Base-by-base conservation (phyloP, 2,113 vertebrate genomes). In the Salvelinus sp. region DNA sequence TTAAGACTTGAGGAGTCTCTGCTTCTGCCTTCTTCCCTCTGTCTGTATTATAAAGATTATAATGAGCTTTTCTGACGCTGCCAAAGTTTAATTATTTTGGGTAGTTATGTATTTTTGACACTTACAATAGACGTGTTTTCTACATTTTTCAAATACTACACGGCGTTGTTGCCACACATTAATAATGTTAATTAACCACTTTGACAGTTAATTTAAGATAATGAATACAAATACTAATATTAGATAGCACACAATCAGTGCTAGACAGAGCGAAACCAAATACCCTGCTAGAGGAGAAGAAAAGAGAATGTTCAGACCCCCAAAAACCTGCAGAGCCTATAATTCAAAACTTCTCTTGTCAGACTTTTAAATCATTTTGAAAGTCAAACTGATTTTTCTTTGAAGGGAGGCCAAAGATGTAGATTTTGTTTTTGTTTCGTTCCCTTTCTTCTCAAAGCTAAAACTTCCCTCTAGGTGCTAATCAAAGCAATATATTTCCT, bases 171-270 rank as follows among this genome's bases (percentile, higher is more conserved):
- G 79, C 79, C 85, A 87, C 84, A 87, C 87, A 93, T 94, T 92
- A 92, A 92, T 92, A 90, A 92, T 87, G 80, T 84, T 93, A 93
- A 94, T 93, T 91, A 91, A 90, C 82, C 80, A 86, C 88, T 90
- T 65, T 93, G 93, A 91, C 91, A 91, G 87, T 89, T 92, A 83
- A 92, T 93, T 93, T 89, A 87, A 89, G 81, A 91, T 92, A 91
- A 93, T 93, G 91, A 91, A 92, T 93, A 92, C 84, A 91, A 92
- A 91, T 91, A 91, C 88, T 93, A 92, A 93, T 92, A 92, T 92
- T 92, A 92, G 90, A 91, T 70, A 74, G 68, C 82, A 85, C 76
- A 83, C 86, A 87, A 86, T 82, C 80, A 75, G 76, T 89, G 83
- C 6, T 48, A 6, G 68, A 58, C 75, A 67, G 68, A 73, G 75